Percentiles rank a stretch among this genome's conserved stretches.
These are phyloP conservation scores for Thymelicus lineola DNA, from an alignment of 2,888 invertebrate species.

Conservation along the genomic window DNA sequence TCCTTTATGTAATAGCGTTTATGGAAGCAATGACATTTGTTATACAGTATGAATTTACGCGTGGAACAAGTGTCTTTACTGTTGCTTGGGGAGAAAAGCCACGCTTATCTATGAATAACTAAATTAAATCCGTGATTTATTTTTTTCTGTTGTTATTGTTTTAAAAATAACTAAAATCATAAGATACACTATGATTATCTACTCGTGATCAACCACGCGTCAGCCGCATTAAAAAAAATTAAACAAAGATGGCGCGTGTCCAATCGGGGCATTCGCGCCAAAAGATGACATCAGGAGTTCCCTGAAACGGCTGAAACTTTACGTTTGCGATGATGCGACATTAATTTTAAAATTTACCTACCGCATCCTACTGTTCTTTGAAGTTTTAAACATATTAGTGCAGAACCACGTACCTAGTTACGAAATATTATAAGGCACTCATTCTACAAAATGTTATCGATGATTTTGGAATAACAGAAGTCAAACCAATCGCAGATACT, in stretches of 20 bases:
- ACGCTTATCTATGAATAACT: background rate
- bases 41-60: background rate
- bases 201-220: constrained; percentile 31
- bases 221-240: constrained; percentile 19
- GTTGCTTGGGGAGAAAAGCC: background rate
- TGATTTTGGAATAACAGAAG: no score
- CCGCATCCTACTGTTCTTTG: background rate
- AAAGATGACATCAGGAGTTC: constrained; percentile 43
- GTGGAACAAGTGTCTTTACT: background rate
- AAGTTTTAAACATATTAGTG: background rate
- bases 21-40: constrained; percentile 6
- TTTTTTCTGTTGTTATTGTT: no score
- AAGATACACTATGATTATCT: constrained; percentile 5
- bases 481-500: no score
- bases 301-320: constrained; percentile 20
- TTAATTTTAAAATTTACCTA: background rate
- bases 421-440: no score
- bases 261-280: constrained; percentile 42
- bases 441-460: no score
- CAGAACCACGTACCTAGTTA: no score
- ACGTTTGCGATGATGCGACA: background rate
- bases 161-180: constrained; percentile 25
- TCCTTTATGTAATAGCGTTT: constrained; percentile 8
- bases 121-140: no score
- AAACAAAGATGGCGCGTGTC: constrained; percentile 50